phyloP scores from a whole-genome alignment of 1,140 invertebrate genomes.

The Orius laevigatus region DNA sequence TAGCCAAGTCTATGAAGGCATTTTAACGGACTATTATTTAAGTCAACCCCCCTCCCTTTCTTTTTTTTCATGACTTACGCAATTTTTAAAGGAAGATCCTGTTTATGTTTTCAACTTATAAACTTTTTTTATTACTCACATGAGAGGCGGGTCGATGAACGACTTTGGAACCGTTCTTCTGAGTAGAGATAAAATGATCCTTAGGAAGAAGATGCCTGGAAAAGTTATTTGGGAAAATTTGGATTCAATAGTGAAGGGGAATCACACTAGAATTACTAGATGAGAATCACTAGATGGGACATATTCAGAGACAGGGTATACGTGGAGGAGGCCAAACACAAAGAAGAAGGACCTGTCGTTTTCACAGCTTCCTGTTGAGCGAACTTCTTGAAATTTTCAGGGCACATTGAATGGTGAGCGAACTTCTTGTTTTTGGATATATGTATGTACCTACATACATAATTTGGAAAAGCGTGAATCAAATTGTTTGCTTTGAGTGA shows the following conservation, averaged over 20 bases:
- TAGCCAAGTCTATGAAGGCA: not conserved
- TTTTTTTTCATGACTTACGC: too few species aligned
- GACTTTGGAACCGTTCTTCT: conserved; percentile 45
- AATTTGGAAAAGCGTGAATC: too few species aligned
- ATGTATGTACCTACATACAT: too few species aligned
- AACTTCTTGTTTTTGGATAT: too few species aligned
- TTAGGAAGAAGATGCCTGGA: conserved; percentile 50
- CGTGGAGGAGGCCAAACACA: too few species aligned
- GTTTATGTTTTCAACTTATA: not conserved
- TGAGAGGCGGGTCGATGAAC: conserved; percentile 40
- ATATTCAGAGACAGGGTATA: too few species aligned
- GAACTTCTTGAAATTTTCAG: not conserved
- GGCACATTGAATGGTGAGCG: too few species aligned
- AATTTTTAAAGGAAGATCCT: conserved; percentile 7
- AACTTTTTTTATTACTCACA: conserved; percentile 30
- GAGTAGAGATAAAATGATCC: conserved; percentile 54
- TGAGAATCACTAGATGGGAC: too few species aligned
- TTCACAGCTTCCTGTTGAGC: not conserved
- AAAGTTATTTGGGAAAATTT: conserved; percentile 2
- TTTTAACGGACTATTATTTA: not conserved
- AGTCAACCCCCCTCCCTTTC: too few species aligned
- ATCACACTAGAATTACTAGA: too few species aligned
- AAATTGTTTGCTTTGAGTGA: too few species aligned
- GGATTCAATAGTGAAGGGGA: not conserved
- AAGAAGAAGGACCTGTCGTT: too few species aligned